Conservation (phyloP, 2,888 invertebrate species). For the Conomelus anceps region DNA sequence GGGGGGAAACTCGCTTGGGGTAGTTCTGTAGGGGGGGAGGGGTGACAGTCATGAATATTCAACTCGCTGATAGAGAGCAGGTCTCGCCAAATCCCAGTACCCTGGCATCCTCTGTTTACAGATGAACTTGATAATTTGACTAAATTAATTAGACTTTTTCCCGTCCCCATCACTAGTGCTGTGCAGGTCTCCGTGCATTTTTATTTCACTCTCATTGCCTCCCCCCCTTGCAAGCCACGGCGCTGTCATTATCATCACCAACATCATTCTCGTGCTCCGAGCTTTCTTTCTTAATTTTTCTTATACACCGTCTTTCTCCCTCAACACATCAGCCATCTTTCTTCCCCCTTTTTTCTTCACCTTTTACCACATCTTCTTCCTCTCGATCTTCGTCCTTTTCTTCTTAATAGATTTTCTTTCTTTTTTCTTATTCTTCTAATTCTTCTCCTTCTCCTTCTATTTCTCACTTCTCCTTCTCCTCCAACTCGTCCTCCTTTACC, state of each 20-base stretch:
- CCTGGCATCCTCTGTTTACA: constrained; percentile 13
- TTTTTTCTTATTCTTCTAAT: too few species aligned
- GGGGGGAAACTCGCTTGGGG: neutral
- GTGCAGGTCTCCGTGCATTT: neutral
- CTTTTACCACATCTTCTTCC: too few species aligned
- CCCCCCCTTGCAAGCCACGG: neutral
- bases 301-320: neutral
- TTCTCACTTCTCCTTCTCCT: too few species aligned
- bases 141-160: constrained; percentile 18
- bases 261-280: neutral
- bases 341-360: too few species aligned
- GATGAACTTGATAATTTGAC: constrained; percentile 11
- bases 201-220: too few species aligned
- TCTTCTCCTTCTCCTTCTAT: too few species aligned
- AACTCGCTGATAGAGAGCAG: constrained; percentile 3
- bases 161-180: neutral
- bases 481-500: too few species aligned
- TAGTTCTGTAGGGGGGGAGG: neutral
- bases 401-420: too few species aligned
- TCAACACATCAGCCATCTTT: neutral
- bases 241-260: neutral
- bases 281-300: neutral
- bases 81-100: neutral
- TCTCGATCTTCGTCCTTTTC: too few species aligned
- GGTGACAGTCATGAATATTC: neutral